These are phyloP conservation scores for Philonicus albiceps DNA, from an alignment of 2,888 invertebrate species.

Conservation along the genomic window DNA sequence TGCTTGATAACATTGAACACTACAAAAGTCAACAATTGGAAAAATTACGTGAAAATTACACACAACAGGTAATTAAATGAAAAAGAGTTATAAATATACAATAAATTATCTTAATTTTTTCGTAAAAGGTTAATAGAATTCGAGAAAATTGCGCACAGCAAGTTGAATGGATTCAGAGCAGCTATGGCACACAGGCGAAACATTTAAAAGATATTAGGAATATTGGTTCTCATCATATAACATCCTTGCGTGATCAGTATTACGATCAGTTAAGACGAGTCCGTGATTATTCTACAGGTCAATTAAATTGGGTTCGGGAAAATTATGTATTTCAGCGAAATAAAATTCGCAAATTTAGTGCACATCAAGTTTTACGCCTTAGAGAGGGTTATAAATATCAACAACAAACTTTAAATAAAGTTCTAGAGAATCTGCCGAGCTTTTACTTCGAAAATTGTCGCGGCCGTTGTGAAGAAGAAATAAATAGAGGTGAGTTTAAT, in stretches of 20 bases:
- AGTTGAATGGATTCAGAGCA: conserved; percentile 92
- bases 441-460: conserved; percentile 93
- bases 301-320: conserved; percentile 92
- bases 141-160: conserved; percentile 93
- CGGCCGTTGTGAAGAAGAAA: conserved; percentile 72
- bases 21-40: conserved; percentile 91
- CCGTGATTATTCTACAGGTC: conserved; percentile 88
- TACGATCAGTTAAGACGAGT: conserved; percentile 93
- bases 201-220: conserved; percentile 88
- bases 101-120: conserved; percentile 46
- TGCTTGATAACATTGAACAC: conserved; percentile 89
- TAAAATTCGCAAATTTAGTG: conserved; percentile 93
- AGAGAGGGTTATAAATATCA: conserved; percentile 95
- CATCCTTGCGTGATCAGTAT: conserved; percentile 88
- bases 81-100: not conserved
- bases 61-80: conserved; percentile 75
- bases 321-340: conserved; percentile 95
- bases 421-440: conserved; percentile 89
- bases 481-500: conserved; percentile 60
- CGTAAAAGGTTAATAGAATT: conserved; percentile 80
- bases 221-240: conserved; percentile 88
- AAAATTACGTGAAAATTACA: conserved; percentile 88
- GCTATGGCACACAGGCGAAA: conserved; percentile 87
- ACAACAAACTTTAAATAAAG: conserved; percentile 92
- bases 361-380: conserved; percentile 86